Percentiles rank a stretch among this genome's conserved stretches.
Conservation (phyloP, 2,888 invertebrate species). For the Exephanes ischioxanthus region DNA sequence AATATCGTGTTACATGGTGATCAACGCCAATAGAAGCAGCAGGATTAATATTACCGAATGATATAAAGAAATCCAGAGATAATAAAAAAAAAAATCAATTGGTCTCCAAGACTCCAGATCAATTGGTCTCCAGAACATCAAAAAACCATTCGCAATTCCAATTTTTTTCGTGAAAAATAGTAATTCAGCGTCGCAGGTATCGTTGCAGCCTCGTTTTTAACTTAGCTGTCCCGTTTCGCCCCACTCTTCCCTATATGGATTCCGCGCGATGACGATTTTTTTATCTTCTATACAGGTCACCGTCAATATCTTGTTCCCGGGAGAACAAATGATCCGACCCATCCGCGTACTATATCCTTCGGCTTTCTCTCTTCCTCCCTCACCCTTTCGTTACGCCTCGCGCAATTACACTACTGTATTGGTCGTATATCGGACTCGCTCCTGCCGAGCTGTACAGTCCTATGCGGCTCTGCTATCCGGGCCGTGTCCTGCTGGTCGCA, state of each 20-base stretch:
- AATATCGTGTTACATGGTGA: too few species aligned
- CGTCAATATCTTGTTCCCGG: slow-evolving; percentile 8
- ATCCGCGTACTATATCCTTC: slow-evolving; percentile 37
- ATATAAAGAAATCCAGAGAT: too few species aligned
- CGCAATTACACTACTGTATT: slow-evolving; percentile 54
- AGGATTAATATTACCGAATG: too few species aligned
- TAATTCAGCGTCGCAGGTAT: too few species aligned
- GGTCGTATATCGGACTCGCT: slow-evolving; percentile 42
- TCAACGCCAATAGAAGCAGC: too few species aligned
- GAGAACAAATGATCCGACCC: slow-evolving; percentile 25
- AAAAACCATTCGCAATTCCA: too few species aligned
- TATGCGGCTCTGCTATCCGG: slow-evolving; percentile 53
- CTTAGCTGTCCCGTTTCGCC: too few species aligned
- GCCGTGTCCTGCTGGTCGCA: slow-evolving; percentile 66
- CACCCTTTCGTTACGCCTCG: slow-evolving; percentile 51
- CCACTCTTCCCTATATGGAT: not conserved
- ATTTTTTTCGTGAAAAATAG: too few species aligned
- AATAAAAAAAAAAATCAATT: too few species aligned
- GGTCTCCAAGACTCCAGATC: too few species aligned
- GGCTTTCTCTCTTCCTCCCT: slow-evolving; percentile 62
- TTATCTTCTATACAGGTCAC: not conserved
- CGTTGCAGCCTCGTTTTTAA: too few species aligned
- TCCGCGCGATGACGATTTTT: not conserved
- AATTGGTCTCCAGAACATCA: too few species aligned
- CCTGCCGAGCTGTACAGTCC: slow-evolving; percentile 33